Percentiles rank a stretch among this genome's conserved stretches.
Evolutionary conservation across 1,140 invertebrate genomes (phyloP).

Genomic region (Solen grandis): DNA sequence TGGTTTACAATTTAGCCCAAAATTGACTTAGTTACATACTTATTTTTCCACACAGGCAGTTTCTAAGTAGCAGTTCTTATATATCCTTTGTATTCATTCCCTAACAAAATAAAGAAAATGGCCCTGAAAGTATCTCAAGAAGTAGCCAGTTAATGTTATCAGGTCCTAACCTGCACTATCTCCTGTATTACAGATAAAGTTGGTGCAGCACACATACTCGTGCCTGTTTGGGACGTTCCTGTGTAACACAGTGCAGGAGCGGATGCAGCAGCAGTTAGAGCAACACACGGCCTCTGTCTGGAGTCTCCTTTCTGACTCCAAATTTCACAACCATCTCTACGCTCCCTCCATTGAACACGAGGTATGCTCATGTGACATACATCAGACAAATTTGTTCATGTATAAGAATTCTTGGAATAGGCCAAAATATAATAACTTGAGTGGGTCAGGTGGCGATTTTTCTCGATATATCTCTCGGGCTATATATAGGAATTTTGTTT

Average conservation of each 20-base stretch:
- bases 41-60: too few relatives aligned
- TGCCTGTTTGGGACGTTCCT: slow-evolving; percentile 98
- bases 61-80: too few relatives aligned
- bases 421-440: background rate
- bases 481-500: slow-evolving; percentile 3
- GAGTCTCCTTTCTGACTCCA: slow-evolving; percentile 88
- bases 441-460: background rate
- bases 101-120: too few relatives aligned
- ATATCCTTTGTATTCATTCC: too few relatives aligned
- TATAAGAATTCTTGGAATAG: too few relatives aligned
- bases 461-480: slow-evolving; percentile 21
- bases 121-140: too few relatives aligned
- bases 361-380: too few relatives aligned
- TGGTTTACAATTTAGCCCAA: too few relatives aligned
- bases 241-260: slow-evolving; percentile 91
- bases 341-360: slow-evolving; percentile 72
- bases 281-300: slow-evolving; percentile 92
- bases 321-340: slow-evolving; percentile 94
- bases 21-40: too few relatives aligned
- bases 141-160: too few relatives aligned
- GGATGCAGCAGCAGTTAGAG: slow-evolving; percentile 85
- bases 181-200: slow-evolving; percentile 89
- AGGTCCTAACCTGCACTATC: too few relatives aligned
- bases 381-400: too few relatives aligned
- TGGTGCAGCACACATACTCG: slow-evolving; percentile 96